These are phyloP conservation scores for Watsonalla binaria DNA, from an alignment of 2,888 invertebrate genomes.

Conservation along the genomic window DNA sequence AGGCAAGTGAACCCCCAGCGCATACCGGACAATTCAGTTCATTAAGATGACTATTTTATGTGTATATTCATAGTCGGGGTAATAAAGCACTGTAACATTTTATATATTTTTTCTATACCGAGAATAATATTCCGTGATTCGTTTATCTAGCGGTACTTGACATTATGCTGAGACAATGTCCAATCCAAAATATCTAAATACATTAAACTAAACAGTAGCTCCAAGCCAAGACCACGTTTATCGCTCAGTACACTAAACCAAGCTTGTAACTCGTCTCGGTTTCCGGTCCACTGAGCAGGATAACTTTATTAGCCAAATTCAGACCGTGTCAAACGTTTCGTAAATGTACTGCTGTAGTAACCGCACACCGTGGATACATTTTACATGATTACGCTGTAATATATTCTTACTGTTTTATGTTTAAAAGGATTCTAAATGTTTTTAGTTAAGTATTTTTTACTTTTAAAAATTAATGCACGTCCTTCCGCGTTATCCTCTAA, in stretches of 20 bases:
- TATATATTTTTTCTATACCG: too few species aligned
- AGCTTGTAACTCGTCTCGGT: constrained; percentile 1
- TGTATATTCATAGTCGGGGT: too few species aligned
- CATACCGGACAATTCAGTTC: too few species aligned
- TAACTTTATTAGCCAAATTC: constrained; percentile 2
- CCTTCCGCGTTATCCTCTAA: too few species aligned
- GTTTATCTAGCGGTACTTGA: not conserved
- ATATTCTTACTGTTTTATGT: too few species aligned
- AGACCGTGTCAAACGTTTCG: constrained; percentile 1
- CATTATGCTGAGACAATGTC: not conserved
- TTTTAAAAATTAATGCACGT: too few species aligned
- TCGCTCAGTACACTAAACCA: not conserved
- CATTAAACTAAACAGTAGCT: not conserved
- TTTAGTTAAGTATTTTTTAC: too few species aligned
- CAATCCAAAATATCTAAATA: not conserved
- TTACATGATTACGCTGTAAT: not conserved
- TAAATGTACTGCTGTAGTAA: not conserved
- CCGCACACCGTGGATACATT: not conserved
- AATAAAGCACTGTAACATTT: too few species aligned
- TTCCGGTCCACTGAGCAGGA: not conserved
- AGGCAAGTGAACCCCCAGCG: too few species aligned
- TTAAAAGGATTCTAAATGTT: too few species aligned
- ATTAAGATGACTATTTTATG: too few species aligned
- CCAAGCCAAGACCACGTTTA: not conserved
- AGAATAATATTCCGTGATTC: not conserved